Evolutionary conservation across 2,888 invertebrate species (phyloP), one percentile per base, ranked within the genome.

Genomic region (Eulithis prunata): DNA sequence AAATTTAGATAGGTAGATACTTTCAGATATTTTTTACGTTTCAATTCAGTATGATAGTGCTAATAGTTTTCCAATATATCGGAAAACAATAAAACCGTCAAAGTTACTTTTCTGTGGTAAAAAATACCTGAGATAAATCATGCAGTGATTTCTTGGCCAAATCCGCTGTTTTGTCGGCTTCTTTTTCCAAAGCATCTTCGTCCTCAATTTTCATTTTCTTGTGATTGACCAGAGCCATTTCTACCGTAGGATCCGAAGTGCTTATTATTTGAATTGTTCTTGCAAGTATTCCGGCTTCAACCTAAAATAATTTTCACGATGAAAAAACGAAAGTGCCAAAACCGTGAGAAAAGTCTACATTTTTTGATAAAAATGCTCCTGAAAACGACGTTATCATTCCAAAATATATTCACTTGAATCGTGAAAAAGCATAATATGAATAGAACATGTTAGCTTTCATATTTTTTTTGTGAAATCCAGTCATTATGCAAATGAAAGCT

Each of bases 251-350:
- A 69, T 94, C 94, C 55, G 89, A 93, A 55, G 94, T 93, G 70
- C 94, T 94, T 52, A 98, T 91, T 58, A 97, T 95, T 78, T 97
- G 96, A 63, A 96, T 88, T 0, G 97, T 97, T 66, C 97, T 94
- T 12, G 95, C 94, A 51, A 97, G 88, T 51, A 97, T 95, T 10
- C 96, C 96, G 43, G 94, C 94, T 87, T 98, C 98, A 0, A 97
- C 95, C 89, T 94, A n/a, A 71, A 49, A 57, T 69, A 58, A 68
- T 13, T 45, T 0, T 0, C 32, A 54, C 32, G 6, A 41, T 41
- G 10, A 41, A 41, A 41, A 8, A 41, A 41, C 8, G 1, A 41
- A 11, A 3, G 32, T 32, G 5, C 32, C 32, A 6, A 32, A 32
- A 32, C 10, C 41, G 14, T 47, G 3, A 14, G n/a, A 14, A 49